phyloP scores from a whole-genome alignment of 2,797 vertebrate genomes.

The Paramormyrops hopkinsi region DNA sequence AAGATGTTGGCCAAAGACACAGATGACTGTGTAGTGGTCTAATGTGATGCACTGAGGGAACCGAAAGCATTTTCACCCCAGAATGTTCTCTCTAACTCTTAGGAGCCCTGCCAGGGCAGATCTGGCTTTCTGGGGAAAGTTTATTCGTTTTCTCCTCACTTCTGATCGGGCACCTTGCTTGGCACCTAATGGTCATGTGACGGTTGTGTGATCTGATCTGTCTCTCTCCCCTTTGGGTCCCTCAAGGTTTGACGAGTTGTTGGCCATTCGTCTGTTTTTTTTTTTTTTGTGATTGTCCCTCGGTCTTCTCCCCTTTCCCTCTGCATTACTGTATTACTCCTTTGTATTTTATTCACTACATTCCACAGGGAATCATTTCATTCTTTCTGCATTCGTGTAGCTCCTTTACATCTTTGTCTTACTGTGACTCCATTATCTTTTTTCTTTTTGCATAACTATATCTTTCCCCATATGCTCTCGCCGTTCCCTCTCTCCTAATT shows the following conservation, averaged over 20 bases:
- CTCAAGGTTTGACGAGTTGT: neutral
- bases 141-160: neutral
- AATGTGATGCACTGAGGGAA: neutral
- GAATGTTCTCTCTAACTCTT: neutral
- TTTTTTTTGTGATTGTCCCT: neutral
- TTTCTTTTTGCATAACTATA: neutral
- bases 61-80: neutral
- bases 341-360: neutral
- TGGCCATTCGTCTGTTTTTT: neutral
- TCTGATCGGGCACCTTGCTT: neutral
- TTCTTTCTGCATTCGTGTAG: neutral
- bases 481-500: constrained; percentile 12
- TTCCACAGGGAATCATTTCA: constrained; percentile 27
- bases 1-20: neutral
- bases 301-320: neutral
- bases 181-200: neutral
- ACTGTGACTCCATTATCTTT: constrained; percentile 5
- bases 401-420: constrained; percentile 23
- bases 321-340: neutral
- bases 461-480: constrained; percentile 30
- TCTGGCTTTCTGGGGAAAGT: neutral
- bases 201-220: neutral
- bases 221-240: constrained; percentile 3
- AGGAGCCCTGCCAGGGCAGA: neutral
- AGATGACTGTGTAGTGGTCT: neutral